These are phyloP conservation scores for Solenodon paradoxus DNA, from an alignment of 2,113 vertebrate species.

Conservation along the genomic window DNA sequence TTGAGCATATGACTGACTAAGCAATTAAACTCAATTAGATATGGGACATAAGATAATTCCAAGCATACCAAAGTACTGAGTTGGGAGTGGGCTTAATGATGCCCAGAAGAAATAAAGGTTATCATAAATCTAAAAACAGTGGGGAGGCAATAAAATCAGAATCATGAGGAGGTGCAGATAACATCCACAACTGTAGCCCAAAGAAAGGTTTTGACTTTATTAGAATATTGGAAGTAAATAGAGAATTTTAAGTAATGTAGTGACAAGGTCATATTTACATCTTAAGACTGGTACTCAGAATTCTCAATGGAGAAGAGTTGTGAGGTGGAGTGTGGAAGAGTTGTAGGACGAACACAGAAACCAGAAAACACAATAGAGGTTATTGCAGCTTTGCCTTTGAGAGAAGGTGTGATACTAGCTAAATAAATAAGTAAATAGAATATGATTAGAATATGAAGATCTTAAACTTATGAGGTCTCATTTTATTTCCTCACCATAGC, in stretches of 20 bases:
- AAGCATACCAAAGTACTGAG: neutral
- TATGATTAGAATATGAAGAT: neutral
- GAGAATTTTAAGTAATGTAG: neutral
- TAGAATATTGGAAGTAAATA: neutral
- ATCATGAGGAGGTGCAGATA: neutral
- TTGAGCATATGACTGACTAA: neutral
- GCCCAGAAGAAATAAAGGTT: neutral
- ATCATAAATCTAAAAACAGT: neutral
- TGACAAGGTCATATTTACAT: neutral
- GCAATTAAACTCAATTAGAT: neutral
- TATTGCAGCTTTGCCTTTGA: neutral
- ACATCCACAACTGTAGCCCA: neutral
- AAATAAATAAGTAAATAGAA: neutral
- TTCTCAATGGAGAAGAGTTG: neutral
- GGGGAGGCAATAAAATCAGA: neutral
- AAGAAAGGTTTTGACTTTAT: neutral
- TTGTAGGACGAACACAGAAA: neutral
- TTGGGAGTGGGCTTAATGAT: neutral
- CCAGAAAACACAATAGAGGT: neutral
- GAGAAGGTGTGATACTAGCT: neutral
- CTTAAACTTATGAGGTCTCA: neutral
- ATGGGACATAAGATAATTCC: neutral
- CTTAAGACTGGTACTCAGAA: neutral
- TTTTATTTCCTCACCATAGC: neutral
- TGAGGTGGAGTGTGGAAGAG: fast-evolving